Evolutionary conservation across 2,888 invertebrate genomes (phyloP).

Genomic region (Limnephilus auricula): DNA sequence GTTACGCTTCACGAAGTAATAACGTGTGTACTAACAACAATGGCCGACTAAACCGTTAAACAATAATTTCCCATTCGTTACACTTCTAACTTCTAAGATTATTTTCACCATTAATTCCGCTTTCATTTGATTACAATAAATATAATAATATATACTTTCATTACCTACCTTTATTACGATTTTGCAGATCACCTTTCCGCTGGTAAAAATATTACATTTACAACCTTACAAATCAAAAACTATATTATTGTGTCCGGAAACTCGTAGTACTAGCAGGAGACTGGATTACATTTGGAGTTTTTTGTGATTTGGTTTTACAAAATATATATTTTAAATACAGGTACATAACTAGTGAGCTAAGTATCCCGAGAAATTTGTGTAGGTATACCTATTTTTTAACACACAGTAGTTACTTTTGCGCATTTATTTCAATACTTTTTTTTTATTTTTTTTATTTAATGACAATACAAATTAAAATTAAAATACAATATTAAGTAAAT

Average conservation of each 20-base stretch:
- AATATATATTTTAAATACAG: neutral
- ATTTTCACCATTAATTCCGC: neutral
- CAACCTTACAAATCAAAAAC: neutral
- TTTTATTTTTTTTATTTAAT: too few relatives aligned
- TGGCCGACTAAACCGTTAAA: neutral
- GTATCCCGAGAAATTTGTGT: neutral
- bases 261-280: too few relatives aligned
- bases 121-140: neutral
- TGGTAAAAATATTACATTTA: neutral
- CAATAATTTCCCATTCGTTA: neutral
- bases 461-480: too few relatives aligned
- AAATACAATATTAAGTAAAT: too few relatives aligned
- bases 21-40: neutral
- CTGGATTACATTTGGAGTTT: neutral
- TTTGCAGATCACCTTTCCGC: neutral
- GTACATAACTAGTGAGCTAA: neutral
- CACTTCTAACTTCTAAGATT: neutral
- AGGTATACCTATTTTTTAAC: neutral
- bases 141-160: too few relatives aligned
- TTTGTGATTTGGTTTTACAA: too few relatives aligned
- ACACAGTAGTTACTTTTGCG: neutral
- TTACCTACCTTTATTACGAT: too few relatives aligned
- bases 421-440: neutral
- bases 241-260: too few relatives aligned
- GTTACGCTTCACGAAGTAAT: neutral